Percentiles rank a stretch among this genome's conserved stretches.
phyloP scores from a whole-genome alignment of 2,797 vertebrate species.

The Pantherophis alleghaniensis region DNA sequence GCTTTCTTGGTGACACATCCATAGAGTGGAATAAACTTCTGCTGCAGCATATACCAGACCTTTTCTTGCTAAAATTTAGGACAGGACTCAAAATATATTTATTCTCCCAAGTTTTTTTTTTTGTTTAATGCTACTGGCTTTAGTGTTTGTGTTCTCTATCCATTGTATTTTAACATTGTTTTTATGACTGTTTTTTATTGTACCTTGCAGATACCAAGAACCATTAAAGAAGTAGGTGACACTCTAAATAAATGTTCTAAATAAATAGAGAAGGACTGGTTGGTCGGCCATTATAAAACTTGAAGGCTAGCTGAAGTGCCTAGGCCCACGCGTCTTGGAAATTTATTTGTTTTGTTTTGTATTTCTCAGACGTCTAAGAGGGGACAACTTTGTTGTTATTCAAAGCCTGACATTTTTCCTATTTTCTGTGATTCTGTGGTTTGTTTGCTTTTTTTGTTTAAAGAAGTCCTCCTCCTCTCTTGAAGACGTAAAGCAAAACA shows the following conservation, averaged over 20 bases:
- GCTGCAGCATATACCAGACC: background rate
- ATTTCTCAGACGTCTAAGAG: background rate
- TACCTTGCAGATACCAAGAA: background rate
- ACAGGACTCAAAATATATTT: background rate
- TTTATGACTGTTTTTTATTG: background rate
- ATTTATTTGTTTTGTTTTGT: background rate
- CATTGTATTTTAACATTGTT: background rate
- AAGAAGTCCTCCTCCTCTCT: slow-evolving; percentile 19
- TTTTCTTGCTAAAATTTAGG: background rate
- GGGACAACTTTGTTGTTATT: background rate
- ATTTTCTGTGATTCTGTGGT: background rate
- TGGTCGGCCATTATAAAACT: background rate
- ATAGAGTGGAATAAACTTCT: background rate
- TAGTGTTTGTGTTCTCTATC: background rate
- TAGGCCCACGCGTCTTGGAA: background rate
- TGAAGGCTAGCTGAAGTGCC: background rate
- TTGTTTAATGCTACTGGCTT: background rate
- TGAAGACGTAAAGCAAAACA: background rate
- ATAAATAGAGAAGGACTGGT: background rate
- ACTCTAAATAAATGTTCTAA: background rate
- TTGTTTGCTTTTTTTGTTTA: background rate
- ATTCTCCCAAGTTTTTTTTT: background rate
- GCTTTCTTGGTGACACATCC: background rate
- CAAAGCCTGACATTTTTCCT: slow-evolving; percentile 21
- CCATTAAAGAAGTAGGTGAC: background rate